These are phyloP conservation scores for Catharus ustulatus DNA, from an alignment of 2,797 vertebrate genomes.

Conservation along the genomic window DNA sequence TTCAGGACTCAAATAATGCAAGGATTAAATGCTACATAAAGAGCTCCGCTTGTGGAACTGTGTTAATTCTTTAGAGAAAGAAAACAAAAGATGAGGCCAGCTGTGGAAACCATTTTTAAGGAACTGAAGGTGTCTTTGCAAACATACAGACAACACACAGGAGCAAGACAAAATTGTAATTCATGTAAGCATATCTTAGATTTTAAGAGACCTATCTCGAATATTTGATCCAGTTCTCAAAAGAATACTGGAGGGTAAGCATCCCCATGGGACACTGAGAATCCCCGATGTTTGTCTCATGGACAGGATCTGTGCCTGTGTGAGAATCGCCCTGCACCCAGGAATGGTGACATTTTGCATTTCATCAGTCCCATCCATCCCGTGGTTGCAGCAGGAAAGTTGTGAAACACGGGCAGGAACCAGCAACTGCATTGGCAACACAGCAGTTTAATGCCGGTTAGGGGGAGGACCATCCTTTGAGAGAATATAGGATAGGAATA, in stretches of 20 bases:
- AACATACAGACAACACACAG: neutral
- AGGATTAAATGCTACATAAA: neutral
- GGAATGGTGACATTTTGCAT: accelerated
- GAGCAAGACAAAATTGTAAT: constrained; percentile 51
- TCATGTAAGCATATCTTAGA: neutral
- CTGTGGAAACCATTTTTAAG: constrained; percentile 25
- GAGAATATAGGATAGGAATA: neutral
- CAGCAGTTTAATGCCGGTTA: neutral
- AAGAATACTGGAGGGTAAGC: neutral
- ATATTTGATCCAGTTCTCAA: constrained; percentile 9
- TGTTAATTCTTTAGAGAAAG: constrained; percentile 5
- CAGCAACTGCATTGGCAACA: neutral
- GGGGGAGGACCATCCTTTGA: neutral
- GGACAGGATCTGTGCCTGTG: neutral
- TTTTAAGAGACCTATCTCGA: neutral
- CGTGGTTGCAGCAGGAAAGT: neutral
- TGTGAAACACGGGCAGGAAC: neutral
- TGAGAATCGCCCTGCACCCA: accelerated
- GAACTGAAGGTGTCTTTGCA: constrained; percentile 22
- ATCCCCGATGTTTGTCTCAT: neutral
- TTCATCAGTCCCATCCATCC: neutral
- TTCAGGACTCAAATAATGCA: neutral
- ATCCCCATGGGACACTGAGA: neutral
- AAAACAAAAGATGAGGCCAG: constrained; percentile 30
- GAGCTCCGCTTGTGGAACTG: neutral